phyloP scores from a whole-genome alignment of 1,140 invertebrate species.

The Bombus pyrosoma region DNA sequence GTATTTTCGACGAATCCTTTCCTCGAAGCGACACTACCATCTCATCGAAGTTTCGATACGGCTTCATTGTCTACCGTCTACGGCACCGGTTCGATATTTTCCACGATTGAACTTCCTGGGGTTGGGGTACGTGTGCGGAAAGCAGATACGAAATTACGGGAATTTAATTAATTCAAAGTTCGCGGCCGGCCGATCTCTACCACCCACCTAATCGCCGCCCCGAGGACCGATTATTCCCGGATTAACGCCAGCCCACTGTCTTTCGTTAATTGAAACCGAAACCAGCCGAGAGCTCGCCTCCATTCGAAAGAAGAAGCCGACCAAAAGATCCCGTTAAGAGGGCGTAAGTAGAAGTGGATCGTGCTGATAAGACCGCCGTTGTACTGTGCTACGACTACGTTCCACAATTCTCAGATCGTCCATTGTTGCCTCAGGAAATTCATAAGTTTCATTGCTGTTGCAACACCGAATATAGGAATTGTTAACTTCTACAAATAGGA shows the following conservation, averaged over 20 bases:
- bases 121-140: slow-evolving; percentile 75
- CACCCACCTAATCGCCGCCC: slow-evolving; percentile 53
- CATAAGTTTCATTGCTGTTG: slow-evolving; percentile 6
- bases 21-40: slow-evolving; percentile 17
- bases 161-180: slow-evolving; percentile 80
- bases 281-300: background rate
- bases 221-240: slow-evolving; percentile 77
- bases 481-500: background rate
- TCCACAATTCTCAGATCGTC: background rate
- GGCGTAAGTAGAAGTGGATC: slow-evolving; percentile 38
- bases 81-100: slow-evolving; percentile 65
- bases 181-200: slow-evolving; percentile 61
- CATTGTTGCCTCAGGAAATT: slow-evolving; percentile 26
- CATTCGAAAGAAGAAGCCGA: slow-evolving; percentile 40
- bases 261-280: slow-evolving; percentile 77
- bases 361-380: slow-evolving; percentile 39
- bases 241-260: slow-evolving; percentile 70
- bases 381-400: background rate
- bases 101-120: slow-evolving; percentile 71
- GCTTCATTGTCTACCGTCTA: slow-evolving; percentile 48
- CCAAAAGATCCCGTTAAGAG: slow-evolving; percentile 44
- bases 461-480: too few relatives aligned
- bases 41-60: slow-evolving; percentile 18
- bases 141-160: slow-evolving; percentile 79
- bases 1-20: slow-evolving; percentile 52